These are phyloP conservation scores for Isotomurus palustris DNA, from an alignment of 2,888 invertebrate species.

Conservation along the genomic window DNA sequence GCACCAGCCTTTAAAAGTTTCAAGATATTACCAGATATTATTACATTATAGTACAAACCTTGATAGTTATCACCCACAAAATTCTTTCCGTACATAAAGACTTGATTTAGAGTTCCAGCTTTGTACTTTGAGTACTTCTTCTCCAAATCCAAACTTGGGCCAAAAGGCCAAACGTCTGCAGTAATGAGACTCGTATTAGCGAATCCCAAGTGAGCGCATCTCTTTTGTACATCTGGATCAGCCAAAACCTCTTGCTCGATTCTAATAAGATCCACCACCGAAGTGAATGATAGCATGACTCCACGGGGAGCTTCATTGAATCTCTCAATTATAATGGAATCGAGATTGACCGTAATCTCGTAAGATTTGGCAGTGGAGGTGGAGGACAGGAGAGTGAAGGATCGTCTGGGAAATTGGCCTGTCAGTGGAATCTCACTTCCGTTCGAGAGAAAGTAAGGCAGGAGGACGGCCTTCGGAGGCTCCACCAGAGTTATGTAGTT, in stretches of 20 bases:
- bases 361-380: not conserved
- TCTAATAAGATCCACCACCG: constrained; percentile 12
- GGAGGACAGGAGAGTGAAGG: not conserved
- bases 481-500: constrained; percentile 1
- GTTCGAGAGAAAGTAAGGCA: constrained; percentile 4
- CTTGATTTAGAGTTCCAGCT: not conserved
- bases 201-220: constrained; percentile 16
- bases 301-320: constrained; percentile 9
- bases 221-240: constrained; percentile 8
- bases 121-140: constrained; percentile 6
- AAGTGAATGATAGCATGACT: constrained; percentile 1
- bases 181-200: not conserved
- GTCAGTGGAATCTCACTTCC: not conserved
- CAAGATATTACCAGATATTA: not conserved
- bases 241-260: constrained; percentile 9
- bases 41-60: not conserved
- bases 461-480: constrained; percentile 5
- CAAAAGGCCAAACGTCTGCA: not conserved
- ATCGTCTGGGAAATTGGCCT: not conserved
- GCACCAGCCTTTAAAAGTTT: not conserved
- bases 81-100: not conserved
- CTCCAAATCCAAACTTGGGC: constrained; percentile 1
- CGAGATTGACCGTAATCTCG: constrained; percentile 3
- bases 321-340: constrained; percentile 4
- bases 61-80: not conserved